These are phyloP conservation scores for Drosophila siamana DNA, from an alignment of 2,888 invertebrate genomes.

Conservation along the genomic window DNA sequence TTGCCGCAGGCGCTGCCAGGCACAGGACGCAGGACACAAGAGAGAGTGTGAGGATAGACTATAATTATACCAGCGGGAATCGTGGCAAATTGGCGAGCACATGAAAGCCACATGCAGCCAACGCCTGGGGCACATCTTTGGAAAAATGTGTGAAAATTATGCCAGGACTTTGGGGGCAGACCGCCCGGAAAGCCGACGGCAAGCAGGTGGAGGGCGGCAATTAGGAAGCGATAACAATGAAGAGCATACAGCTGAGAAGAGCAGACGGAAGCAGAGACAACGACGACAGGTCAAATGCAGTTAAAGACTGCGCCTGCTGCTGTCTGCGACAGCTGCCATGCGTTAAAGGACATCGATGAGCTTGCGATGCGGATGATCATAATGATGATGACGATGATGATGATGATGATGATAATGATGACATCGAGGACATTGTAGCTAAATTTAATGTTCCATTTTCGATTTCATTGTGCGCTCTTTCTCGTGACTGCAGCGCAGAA, in stretches of 20 bases:
- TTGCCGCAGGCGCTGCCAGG: slow-evolving; percentile 59
- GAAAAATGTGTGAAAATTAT: slow-evolving; percentile 61
- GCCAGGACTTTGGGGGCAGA: slow-evolving; percentile 27
- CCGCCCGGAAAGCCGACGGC: slow-evolving; percentile 37
- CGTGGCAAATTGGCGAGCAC: slow-evolving; percentile 53
- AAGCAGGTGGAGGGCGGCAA: slow-evolving; percentile 55
- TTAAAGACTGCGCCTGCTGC: slow-evolving; percentile 48
- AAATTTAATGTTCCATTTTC: slow-evolving; percentile 70
- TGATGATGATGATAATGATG: slow-evolving; percentile 8
- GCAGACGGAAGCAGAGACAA: slow-evolving; percentile 1
- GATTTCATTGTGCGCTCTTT: slow-evolving; percentile 30
- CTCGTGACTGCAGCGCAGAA: slow-evolving; percentile 17
- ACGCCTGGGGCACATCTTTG: slow-evolving; percentile 24
- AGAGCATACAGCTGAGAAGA: slow-evolving; percentile 43
- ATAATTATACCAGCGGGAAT: slow-evolving; percentile 81
- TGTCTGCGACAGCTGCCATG: slow-evolving; percentile 71
- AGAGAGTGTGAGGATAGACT: slow-evolving; percentile 30
- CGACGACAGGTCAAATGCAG: slow-evolving; percentile 58
- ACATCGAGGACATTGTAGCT: slow-evolving; percentile 53
- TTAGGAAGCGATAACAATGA: slow-evolving; percentile 77
- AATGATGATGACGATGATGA: too few relatives aligned
- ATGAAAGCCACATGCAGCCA: slow-evolving; percentile 10
- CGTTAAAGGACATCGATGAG: slow-evolving; percentile 26
- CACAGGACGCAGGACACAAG: slow-evolving; percentile 24
- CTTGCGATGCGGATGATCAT: too few relatives aligned